Evolutionary conservation across 2,888 invertebrate genomes (phyloP), one percentile per base, ranked within the genome.

Genomic region (Nemotelus pantherinus): DNA sequence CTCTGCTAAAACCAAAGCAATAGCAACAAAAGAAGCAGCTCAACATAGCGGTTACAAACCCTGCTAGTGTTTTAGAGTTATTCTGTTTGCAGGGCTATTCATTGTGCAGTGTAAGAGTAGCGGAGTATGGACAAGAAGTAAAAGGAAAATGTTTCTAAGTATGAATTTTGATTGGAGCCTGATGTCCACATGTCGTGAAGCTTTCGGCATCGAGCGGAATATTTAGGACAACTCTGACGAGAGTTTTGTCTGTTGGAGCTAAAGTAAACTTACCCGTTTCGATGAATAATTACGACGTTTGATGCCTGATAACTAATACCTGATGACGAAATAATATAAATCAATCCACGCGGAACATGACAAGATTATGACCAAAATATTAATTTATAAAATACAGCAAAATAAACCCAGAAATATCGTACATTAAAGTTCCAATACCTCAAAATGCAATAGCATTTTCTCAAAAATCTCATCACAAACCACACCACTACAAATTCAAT

Each of bases 161-260:
- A 74, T 74, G 74, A 74, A 74, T 63, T 25, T 74, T 63, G 63
- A 74, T 48, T 60, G 74, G 74, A 74, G 48, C 53, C 60, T 74
- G 74, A 74, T 74, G 45, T 41, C 60, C 60, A 60, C 0, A 48
- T 74, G 74, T 63, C 9, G 60, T 50, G 60, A 60, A 63, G 48
- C 39, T 74, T 25, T 60, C 57, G 39, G 25, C 41, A 39, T 43
- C 39, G 9, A 50, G 70, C n/a, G 65, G 55, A 7, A 55, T 70
- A 70, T 70, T 55, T 55, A 55, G 53, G 70, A 70, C 70, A 70
- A 9, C 55, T 53, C 70, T 70, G 50, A 41, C 47, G 55, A 5
- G 60, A 9, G 41, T 58, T 63, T 60, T 74, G 74, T 63, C 57
- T 74, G 74, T 63, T 60, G 63, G 74, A 60, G 74, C 48, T 60